Evolutionary conservation across 1,140 invertebrate genomes (phyloP).

Genomic region (Drosophila pectinifera): DNA sequence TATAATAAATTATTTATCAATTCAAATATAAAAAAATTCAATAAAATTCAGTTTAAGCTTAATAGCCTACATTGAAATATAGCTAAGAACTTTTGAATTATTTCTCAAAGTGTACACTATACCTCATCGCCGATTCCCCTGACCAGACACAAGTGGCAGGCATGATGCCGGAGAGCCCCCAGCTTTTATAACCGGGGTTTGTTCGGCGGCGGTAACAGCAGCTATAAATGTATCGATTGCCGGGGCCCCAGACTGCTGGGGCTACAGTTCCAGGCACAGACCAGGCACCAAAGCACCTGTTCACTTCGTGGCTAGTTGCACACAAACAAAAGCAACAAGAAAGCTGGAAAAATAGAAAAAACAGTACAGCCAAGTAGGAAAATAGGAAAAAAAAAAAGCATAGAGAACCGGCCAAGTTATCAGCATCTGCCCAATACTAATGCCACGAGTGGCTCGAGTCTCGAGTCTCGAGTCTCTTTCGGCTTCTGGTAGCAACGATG

Average conservation of each 20-base stretch:
- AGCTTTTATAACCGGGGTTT: not conserved
- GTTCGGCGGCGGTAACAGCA: constrained; percentile 6
- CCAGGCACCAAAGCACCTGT: constrained; percentile 54
- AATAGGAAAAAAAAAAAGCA: constrained; percentile 21
- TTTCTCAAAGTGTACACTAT: constrained; percentile 5
- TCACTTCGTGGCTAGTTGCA: constrained; percentile 49
- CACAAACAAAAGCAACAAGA: constrained; percentile 6
- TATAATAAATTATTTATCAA: no score
- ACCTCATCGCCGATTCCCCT: constrained; percentile 8
- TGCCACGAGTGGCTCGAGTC: constrained; percentile 30
- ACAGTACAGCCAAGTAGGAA: constrained; percentile 7
- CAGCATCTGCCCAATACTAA: constrained; percentile 70
- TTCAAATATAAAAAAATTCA: no score
- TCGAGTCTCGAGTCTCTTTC: constrained; percentile 11
- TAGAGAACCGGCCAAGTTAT: constrained; percentile 68
- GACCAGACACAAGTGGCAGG: constrained; percentile 43
- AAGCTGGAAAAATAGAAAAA: constrained; percentile 22
- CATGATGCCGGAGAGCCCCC: constrained; percentile 56
- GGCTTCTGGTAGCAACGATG: constrained; percentile 58
- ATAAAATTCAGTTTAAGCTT: not conserved
- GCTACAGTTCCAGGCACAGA: constrained; percentile 16
- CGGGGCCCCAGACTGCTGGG: constrained; percentile 35
- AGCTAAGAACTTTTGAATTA: not conserved
- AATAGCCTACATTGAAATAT: not conserved
- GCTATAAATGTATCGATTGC: constrained; percentile 70